Base-by-base conservation (phyloP, 2,113 vertebrate species). In the Rhynchomys soricoides region DNA sequence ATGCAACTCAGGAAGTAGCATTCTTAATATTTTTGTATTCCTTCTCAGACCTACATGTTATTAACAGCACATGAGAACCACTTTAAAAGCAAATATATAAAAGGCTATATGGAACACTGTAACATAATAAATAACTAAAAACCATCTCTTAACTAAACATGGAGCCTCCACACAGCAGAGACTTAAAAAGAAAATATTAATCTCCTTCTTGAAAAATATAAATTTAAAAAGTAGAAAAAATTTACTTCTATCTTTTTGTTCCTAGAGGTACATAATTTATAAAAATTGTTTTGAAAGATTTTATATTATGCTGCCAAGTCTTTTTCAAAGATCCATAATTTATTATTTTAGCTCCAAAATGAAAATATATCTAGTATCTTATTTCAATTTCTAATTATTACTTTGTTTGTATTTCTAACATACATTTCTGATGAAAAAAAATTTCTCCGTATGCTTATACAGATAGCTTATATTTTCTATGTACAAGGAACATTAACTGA, bases 181-280 rank as follows among this genome's bases (percentile, higher is more conserved):
- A 7, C 83, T 91, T 96, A 88, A 62, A 75, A 79, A 89, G 70
- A 95, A 95, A 93, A 79, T 55, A 95, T 74, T 96, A 43, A 82
- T 37, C 91, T 88, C 19, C 22, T 90, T 55, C 89, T 22, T 77
- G 2, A 43, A 86, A 59, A 86, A 5, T 34, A 86, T 50, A 96
- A 78, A 45, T 86, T 78, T 15, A 86, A 93, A 89, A 94, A 88
- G 29, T 29, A 95, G 24, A 90, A 78, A 87, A 93, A 86, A 34
- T 75, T 29, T n/a, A 70, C 64, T 62, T 95, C 62, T 78, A 7
- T 3, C 31, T 94, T 94, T 91, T 93, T 86, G 81, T 89, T 93
- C 9, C 31, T 92, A 10, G 50, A 45, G 9, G 26, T 78, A 73
- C 13, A 66, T 52, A 19, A 86, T 81, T 86, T 93, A 45, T 10